Percentiles rank a stretch among this genome's conserved stretches.
phyloP scores from a whole-genome alignment of 2,888 invertebrate genomes.

The Autographa gamma region DNA sequence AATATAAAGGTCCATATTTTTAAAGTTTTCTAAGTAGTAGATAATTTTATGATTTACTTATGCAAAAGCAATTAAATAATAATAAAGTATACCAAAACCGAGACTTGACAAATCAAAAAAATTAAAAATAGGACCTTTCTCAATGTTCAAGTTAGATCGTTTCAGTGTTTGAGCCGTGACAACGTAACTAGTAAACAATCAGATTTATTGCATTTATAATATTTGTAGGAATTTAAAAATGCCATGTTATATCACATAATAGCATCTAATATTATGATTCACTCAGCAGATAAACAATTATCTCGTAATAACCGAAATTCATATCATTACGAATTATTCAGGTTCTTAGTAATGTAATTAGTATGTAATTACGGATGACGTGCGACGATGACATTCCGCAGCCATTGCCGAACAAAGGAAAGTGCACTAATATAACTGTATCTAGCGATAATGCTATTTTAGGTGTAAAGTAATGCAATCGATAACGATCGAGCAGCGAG shows the following conservation, averaged over 20 bases:
- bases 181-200: too few relatives aligned
- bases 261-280: neutral
- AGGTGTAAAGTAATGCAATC: neutral
- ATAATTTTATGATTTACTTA: too few relatives aligned
- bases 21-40: too few relatives aligned
- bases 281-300: neutral
- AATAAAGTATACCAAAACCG: too few relatives aligned
- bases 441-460: neutral
- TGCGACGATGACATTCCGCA: neutral
- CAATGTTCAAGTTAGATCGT: too few relatives aligned
- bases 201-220: too few relatives aligned
- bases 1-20: too few relatives aligned
- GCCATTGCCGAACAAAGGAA: neutral
- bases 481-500: neutral
- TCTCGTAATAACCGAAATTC: neutral
- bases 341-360: neutral
- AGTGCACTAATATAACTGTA: neutral
- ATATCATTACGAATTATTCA: neutral
- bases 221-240: neutral
- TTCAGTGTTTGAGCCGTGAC: too few relatives aligned
- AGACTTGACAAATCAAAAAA: too few relatives aligned
- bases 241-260: neutral
- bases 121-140: too few relatives aligned
- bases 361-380: neutral
- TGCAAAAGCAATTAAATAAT: too few relatives aligned